Evolutionary conservation across 2,797 vertebrate genomes (phyloP), one percentile per base, ranked within the genome.

Genomic region (Pangasius djambal): DNA sequence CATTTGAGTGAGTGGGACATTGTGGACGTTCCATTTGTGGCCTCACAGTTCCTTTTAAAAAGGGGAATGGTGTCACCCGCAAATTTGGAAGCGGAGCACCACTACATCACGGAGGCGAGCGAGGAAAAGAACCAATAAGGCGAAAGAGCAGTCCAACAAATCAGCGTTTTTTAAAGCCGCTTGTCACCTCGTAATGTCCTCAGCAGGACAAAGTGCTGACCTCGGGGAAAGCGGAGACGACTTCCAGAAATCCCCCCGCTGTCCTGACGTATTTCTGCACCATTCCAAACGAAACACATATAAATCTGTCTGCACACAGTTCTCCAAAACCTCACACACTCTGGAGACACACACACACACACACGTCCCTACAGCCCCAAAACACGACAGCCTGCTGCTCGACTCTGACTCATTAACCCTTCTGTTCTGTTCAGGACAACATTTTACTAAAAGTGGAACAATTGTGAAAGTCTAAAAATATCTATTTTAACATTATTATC

Each of bases 221-320:
- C 88, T 89, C 92, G 93, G 79, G 92, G 92, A 91, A 92, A 92
- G 83, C 28, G 44, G 78, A 92, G 90, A 90, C 74, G 89, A 83
- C 89, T 89, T 87, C 88, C 89, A 88, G 89, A 92, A 91, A 90
- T 94, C 93, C 93, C 93, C 89, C 87, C 87, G 91, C 90, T 91
- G 92, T 89, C 94, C 93, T 92, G 93, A 94, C 92, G 94, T 94
- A 94, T 94, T 94, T 94, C 93, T 52, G 90, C 93, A 92, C 94
- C 95, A 95, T 94, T 96, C 94, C 93, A 94, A 94, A 92, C 89
- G 94, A 94, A 96, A 94, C 94, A 95, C 90, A 82, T 94, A 95
- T 96, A 96, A 96, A 96, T 96, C 96, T 95, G 94, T 95, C 95
- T 93, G 90, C 94, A 92, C 95, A 94, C 93, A 94, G 94, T 93